A percentile compares a stretch with the other conserved stretches of the same genome.
These are phyloP conservation scores for Hystrix brachyura DNA, from an alignment of 2,113 vertebrate genomes.

Conservation along the genomic window DNA sequence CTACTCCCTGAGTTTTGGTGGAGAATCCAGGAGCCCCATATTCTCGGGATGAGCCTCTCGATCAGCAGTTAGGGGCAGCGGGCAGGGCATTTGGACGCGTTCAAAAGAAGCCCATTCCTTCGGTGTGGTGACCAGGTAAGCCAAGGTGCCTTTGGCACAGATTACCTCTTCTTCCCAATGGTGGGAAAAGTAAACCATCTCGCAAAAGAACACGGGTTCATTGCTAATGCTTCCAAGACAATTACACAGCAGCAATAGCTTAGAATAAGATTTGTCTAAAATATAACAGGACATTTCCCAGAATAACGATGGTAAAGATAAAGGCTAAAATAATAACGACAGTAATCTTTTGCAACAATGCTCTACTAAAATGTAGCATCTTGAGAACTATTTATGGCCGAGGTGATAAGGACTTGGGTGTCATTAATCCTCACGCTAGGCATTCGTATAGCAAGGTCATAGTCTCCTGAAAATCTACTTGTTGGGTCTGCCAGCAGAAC, in stretches of 20 bases:
- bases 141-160: background rate
- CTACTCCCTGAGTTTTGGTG: fast-evolving
- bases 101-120: background rate
- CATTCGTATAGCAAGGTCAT: background rate
- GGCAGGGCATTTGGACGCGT: fast-evolving
- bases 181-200: background rate
- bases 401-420: background rate
- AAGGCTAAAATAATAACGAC: background rate
- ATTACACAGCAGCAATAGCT: background rate
- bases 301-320: background rate
- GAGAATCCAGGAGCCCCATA: too few relatives aligned
- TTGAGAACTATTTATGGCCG: background rate
- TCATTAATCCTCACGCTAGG: background rate
- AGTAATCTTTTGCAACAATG: background rate
- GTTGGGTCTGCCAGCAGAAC: background rate
- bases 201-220: background rate
- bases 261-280: background rate
- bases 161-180: background rate
- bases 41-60: background rate
- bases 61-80: background rate
- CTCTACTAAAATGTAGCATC: background rate
- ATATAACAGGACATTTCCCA: background rate
- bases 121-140: background rate
- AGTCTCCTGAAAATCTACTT: background rate
- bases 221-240: background rate